These are phyloP conservation scores for Asbolus verrucosus DNA, from an alignment of 1,140 invertebrate species.

Conservation along the genomic window DNA sequence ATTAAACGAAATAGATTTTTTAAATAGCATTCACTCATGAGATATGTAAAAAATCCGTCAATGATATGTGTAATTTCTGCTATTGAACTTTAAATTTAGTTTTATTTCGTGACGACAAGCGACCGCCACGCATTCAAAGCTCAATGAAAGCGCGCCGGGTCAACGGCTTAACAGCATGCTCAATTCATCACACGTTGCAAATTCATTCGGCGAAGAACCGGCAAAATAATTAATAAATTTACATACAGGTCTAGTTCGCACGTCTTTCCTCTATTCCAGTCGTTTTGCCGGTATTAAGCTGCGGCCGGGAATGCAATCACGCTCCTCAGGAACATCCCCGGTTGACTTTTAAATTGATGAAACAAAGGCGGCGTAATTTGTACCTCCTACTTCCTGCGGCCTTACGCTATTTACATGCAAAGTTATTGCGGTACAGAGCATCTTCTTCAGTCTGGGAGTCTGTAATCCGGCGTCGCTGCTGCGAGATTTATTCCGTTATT, in stretches of 20 bases:
- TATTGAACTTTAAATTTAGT: no score
- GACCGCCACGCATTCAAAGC: no score
- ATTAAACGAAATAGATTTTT: no score
- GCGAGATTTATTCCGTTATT: constrained; percentile 37
- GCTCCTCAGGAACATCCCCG: constrained; percentile 39
- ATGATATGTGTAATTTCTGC: no score
- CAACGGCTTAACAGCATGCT: not conserved
- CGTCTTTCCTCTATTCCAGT: constrained; percentile 25
- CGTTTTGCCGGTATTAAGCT: constrained; percentile 30
- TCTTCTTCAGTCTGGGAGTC: constrained; percentile 37
- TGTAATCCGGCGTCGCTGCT: constrained; percentile 40
- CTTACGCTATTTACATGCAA: constrained; percentile 53
- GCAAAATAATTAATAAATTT: constrained; percentile 36
- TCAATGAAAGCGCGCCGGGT: no score
- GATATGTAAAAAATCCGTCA: no score
- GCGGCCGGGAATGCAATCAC: constrained; percentile 39
- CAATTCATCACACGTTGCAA: constrained; percentile 34
- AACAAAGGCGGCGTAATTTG: constrained; percentile 54
- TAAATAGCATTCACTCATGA: no score
- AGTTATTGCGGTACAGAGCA: constrained; percentile 50
- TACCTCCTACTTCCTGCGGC: constrained; percentile 51
- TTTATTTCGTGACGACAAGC: no score
- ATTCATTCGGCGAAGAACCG: constrained; percentile 27
- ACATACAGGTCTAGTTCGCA: constrained; percentile 35
- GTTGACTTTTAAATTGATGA: constrained; percentile 55